Base-by-base conservation (phyloP, 1,140 invertebrate genomes). In the Amyelois transitella region DNA sequence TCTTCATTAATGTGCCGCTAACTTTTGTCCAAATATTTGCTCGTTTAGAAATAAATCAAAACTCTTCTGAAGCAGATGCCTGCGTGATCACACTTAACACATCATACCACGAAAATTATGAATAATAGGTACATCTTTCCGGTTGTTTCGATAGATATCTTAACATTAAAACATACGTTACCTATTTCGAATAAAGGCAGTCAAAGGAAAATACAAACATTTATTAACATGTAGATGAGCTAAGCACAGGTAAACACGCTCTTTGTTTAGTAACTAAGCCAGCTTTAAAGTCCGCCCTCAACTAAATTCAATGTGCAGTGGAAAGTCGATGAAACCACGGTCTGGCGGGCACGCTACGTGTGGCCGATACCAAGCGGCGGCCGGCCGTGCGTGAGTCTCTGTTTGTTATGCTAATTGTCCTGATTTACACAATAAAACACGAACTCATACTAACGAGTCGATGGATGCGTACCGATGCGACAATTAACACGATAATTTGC, bases 361-460 rank as follows among this genome's bases (percentile, higher is more conserved):
- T 67, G 68, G 60, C 58, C 64, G 71, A 72, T 81, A 75, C 73
- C 70, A 77, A 81, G 66, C 62, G 57, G 52, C 18, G 0, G 28
- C 66, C 53, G 60, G 21, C 53, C 69, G 73, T 75, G 72, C 74
- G 66, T 73, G 58, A 64, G 53, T 60, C 22, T 44, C 62, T 71
- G 77, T 83, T 86, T 83, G 77, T 82, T 74, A 83, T 86, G 78
- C 72, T 83, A 83, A 83, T 83, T 77, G 66, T 52, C 55, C 62
- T 71, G 68, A 78, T 75, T 78, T 78, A 71, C 75, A 78, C 75
- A 75, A 74, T 78, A 78, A 78, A 78, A 75, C 70, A 53, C 53
- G 53, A 55, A 58, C 58, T 53, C 51, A 53, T 63, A 55, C 62
- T 74, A 76, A 72, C 69, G 63, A 72, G 62, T 62, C 38, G 53